A percentile compares a stretch with the other conserved stretches of the same genome.
phyloP scores from a whole-genome alignment of 2,113 vertebrate species.

The Copsychus sechellarum region DNA sequence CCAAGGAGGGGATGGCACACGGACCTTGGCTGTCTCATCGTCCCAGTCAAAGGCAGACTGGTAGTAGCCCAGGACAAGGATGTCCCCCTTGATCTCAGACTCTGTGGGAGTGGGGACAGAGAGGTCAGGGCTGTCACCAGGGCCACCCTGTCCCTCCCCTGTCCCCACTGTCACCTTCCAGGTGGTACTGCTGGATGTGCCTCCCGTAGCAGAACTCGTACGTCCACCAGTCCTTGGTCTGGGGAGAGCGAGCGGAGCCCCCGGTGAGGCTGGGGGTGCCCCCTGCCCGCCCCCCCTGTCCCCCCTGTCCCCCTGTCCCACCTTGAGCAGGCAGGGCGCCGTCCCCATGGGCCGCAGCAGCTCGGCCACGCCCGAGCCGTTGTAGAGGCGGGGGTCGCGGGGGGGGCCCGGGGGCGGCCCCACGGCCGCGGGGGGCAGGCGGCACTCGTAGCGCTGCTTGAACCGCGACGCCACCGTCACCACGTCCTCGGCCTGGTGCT shows the following conservation, averaged over 20 bases:
- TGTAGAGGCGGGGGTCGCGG: too few relatives aligned
- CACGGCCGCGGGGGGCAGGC: too few relatives aligned
- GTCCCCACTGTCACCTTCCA: conserved; percentile 8
- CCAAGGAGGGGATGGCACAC: not conserved
- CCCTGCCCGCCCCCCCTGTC: too few relatives aligned
- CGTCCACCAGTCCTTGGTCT: conserved; percentile 98
- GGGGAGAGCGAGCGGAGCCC: not conserved
- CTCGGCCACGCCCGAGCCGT: too few relatives aligned
- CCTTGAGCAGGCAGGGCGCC: too few relatives aligned
- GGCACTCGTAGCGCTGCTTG: conserved; percentile 92
- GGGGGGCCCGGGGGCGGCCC: too few relatives aligned
- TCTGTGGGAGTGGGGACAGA: conserved; percentile 68
- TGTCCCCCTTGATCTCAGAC: conserved; percentile 89
- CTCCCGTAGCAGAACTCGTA: conserved; percentile 92
- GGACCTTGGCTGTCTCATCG: conserved; percentile 87
- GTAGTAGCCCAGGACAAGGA: conserved; percentile 89
- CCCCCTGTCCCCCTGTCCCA: too few relatives aligned
- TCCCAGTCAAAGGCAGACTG: conserved; percentile 92
- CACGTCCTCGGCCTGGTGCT: conserved; percentile 76
- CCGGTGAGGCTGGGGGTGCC: not conserved
- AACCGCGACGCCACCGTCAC: conserved; percentile 90
- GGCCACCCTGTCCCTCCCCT: rapidly evolving
- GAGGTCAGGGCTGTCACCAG: rapidly evolving
- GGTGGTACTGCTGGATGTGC: conserved; percentile 91
- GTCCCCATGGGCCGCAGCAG: too few relatives aligned